Conservation (phyloP, 2,113 vertebrate species). For the Lampris megalopsis region DNA sequence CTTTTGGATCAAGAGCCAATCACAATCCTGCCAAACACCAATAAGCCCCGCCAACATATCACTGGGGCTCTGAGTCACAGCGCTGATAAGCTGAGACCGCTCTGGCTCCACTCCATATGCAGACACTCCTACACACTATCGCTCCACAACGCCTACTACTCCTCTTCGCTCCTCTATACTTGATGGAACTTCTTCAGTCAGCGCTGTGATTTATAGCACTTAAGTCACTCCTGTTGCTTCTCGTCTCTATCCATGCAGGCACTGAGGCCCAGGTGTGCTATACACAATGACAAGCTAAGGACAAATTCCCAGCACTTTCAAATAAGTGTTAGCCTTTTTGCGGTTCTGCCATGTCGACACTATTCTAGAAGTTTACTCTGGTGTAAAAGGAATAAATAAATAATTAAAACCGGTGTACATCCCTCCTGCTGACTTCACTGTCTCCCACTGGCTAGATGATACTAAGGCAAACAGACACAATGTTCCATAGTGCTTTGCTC, state of each 20-base stretch:
- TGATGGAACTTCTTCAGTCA: conserved; percentile 58
- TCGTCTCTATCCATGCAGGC: conserved; percentile 30
- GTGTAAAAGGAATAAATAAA: neutral
- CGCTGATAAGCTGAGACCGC: conserved; percentile 49
- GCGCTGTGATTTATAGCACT: conserved; percentile 41
- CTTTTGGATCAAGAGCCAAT: conserved; percentile 46
- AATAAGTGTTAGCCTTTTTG: conserved; percentile 28
- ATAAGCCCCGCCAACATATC: conserved; percentile 60
- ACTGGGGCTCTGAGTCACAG: conserved; percentile 60
- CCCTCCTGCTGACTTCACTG: conserved; percentile 10
- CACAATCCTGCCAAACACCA: conserved; percentile 46
- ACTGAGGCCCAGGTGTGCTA: conserved; percentile 24
- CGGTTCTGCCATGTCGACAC: conserved; percentile 11
- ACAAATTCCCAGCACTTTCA: conserved; percentile 41
- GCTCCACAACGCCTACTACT: conserved; percentile 59
- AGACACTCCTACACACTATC: conserved; percentile 64
- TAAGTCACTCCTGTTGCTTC: conserved; percentile 42
- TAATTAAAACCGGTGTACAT: neutral
- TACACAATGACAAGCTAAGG: conserved; percentile 66
- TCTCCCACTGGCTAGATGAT: conserved; percentile 37
- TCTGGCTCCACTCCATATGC: conserved; percentile 55
- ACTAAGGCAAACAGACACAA: conserved; percentile 40
- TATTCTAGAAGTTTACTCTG: conserved; percentile 3
- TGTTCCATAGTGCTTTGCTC: conserved; percentile 36
- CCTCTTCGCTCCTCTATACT: conserved; percentile 69